Evolutionary conservation across 2,113 vertebrate genomes (phyloP).

Genomic region (Scomber colias): DNA sequence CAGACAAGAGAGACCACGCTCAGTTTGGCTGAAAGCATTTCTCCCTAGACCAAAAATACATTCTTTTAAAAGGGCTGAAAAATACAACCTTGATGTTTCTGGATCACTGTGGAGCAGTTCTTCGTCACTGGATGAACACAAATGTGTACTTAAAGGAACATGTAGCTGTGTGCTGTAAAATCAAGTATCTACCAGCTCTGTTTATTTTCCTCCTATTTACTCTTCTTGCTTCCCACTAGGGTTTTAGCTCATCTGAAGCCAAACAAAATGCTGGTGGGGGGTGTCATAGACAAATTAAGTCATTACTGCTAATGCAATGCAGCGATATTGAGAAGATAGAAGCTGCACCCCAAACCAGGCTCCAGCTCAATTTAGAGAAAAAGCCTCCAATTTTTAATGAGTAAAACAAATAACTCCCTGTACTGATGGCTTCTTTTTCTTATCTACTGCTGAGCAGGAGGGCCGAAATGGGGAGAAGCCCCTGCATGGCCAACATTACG

Average conservation of each 20-base stretch:
- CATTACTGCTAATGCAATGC: slow-evolving; percentile 78
- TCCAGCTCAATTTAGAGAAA: slow-evolving; percentile 70
- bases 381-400: slow-evolving; percentile 69
- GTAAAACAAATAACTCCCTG: slow-evolving; percentile 69
- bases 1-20: slow-evolving; percentile 22
- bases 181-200: slow-evolving; percentile 24
- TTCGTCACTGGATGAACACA: background rate
- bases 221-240: slow-evolving; percentile 50
- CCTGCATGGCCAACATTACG: slow-evolving; percentile 66
- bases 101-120: background rate
- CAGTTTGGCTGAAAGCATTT: slow-evolving; percentile 36
- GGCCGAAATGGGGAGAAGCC: slow-evolving; percentile 60
- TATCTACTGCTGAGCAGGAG: slow-evolving; percentile 80
- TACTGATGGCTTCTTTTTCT: slow-evolving; percentile 71
- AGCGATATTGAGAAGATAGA: slow-evolving; percentile 72
- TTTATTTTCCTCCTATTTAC: slow-evolving; percentile 57
- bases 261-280: slow-evolving; percentile 64
- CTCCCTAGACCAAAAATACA: slow-evolving; percentile 8
- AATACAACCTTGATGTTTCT: slow-evolving; percentile 19
- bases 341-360: slow-evolving; percentile 43
- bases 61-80: slow-evolving; percentile 7
- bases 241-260: slow-evolving; percentile 69
- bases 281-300: slow-evolving; percentile 82
- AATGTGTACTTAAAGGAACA: background rate
- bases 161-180: slow-evolving; percentile 13